A percentile compares a stretch with the other conserved stretches of the same genome.
phyloP scores from a whole-genome alignment of 2,888 invertebrate genomes.

The Synergus gifuensis region DNA sequence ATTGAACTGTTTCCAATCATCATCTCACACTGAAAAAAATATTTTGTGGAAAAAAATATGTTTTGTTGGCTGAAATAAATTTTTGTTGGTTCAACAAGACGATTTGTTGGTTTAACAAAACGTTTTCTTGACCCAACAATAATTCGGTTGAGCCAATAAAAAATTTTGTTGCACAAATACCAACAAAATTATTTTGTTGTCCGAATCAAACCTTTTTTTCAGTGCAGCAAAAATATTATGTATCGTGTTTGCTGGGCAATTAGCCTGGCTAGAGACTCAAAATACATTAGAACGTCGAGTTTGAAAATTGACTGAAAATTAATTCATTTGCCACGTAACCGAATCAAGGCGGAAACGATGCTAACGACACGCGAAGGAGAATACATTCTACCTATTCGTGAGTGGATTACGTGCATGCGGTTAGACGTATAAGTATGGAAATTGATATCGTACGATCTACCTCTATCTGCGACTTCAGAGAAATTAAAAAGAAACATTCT shows the following conservation, averaged over 20 bases:
- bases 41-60: too few relatives aligned
- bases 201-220: too few relatives aligned
- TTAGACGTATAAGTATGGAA: slow-evolving; percentile 3
- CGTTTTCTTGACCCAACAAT: too few relatives aligned
- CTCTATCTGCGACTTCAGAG: background rate
- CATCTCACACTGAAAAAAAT: too few relatives aligned
- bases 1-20: too few relatives aligned
- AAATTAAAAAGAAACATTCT: background rate
- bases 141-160: too few relatives aligned
- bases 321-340: slow-evolving; percentile 27
- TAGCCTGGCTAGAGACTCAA: background rate
- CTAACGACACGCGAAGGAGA: slow-evolving; percentile 40
- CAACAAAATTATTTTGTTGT: too few relatives aligned
- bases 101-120: too few relatives aligned
- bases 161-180: too few relatives aligned
- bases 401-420: slow-evolving; percentile 29
- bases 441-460: slow-evolving; percentile 25
- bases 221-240: background rate
- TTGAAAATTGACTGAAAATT: slow-evolving; percentile 11
- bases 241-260: background rate
- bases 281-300: background rate
- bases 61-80: too few relatives aligned
- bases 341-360: slow-evolving; percentile 37
- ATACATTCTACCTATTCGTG: slow-evolving; percentile 34
- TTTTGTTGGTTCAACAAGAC: too few relatives aligned